Evolutionary conservation across 2,113 vertebrate genomes (phyloP).

Genomic region (Gavia stellata): DNA sequence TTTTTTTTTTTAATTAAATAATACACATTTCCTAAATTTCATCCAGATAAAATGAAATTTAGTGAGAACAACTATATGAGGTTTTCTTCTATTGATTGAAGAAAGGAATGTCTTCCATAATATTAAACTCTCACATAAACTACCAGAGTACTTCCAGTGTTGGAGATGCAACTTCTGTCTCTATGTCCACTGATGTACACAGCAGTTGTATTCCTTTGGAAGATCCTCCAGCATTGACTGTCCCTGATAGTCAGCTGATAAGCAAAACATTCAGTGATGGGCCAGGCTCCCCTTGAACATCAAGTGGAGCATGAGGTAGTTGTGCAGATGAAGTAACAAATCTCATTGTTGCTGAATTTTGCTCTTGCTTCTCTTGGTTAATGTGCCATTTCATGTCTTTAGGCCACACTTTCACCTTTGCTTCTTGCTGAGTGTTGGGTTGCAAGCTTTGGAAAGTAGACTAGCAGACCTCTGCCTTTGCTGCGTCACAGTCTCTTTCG

Average conservation of each 20-base stretch:
- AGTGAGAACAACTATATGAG: neutral
- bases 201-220: constrained; percentile 80
- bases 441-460: constrained; percentile 70
- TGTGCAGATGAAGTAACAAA: constrained; percentile 69
- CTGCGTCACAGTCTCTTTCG: constrained; percentile 68
- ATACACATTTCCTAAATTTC: neutral
- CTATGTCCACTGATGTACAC: constrained; percentile 78
- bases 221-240: constrained; percentile 77
- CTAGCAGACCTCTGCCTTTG: constrained; percentile 74
- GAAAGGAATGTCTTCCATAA: neutral
- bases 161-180: constrained; percentile 78
- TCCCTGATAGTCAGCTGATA: constrained; percentile 82
- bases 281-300: constrained; percentile 79
- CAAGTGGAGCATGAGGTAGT: constrained; percentile 79
- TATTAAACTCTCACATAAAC: neutral
- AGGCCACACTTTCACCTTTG: constrained; percentile 71
- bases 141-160: constrained; percentile 81
- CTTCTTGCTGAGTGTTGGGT: constrained; percentile 70
- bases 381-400: constrained; percentile 66
- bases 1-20: neutral
- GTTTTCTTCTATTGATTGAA: neutral
- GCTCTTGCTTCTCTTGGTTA: constrained; percentile 57
- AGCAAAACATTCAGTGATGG: constrained; percentile 71
- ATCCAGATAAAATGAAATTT: neutral
- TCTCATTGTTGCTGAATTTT: constrained; percentile 66